Evolutionary conservation across 2,888 invertebrate species (phyloP).

Genomic region (Stegophylla sp.): DNA sequence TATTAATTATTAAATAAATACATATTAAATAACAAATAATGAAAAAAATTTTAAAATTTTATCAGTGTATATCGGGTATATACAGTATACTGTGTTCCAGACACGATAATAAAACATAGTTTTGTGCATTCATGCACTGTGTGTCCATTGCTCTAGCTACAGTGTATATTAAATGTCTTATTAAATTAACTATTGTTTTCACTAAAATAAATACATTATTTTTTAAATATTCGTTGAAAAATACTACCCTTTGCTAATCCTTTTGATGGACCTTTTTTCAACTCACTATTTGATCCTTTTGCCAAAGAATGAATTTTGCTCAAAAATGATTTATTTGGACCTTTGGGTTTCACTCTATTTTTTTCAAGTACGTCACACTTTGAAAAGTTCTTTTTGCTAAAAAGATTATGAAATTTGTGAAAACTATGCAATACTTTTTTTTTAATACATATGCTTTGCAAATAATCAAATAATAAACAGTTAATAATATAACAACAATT

Average conservation of each 20-base stretch:
- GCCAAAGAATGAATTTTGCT: conserved; percentile 65
- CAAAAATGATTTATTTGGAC: conserved; percentile 68
- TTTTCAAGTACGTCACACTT: conserved; percentile 35
- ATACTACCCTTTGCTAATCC: conserved; percentile 81
- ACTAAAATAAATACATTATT: conserved; percentile 41
- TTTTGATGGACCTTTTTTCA: conserved; percentile 74
- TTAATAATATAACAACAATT: conserved; percentile 65
- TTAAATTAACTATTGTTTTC: too few species aligned
- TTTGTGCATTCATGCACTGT: too few species aligned
- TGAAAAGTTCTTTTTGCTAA: conserved; percentile 1
- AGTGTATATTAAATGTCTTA: too few species aligned
- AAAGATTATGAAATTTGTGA: conserved; percentile 3
- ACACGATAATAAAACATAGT: too few species aligned
- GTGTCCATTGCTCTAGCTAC: too few species aligned
- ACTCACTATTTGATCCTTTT: conserved; percentile 73
- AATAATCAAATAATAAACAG: not conserved
- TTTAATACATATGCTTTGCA: too few species aligned
- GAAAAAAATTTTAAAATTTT: too few species aligned
- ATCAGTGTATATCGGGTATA: too few species aligned
- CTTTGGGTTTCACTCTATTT: conserved; percentile 64
- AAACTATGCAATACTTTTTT: not conserved
- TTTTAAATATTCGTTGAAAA: conserved; percentile 63
- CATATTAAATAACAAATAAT: too few species aligned
- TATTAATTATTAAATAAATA: too few species aligned
- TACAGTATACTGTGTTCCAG: too few species aligned